Conservation (phyloP, 2,797 vertebrate species). For the Acanthis flammea region DNA sequence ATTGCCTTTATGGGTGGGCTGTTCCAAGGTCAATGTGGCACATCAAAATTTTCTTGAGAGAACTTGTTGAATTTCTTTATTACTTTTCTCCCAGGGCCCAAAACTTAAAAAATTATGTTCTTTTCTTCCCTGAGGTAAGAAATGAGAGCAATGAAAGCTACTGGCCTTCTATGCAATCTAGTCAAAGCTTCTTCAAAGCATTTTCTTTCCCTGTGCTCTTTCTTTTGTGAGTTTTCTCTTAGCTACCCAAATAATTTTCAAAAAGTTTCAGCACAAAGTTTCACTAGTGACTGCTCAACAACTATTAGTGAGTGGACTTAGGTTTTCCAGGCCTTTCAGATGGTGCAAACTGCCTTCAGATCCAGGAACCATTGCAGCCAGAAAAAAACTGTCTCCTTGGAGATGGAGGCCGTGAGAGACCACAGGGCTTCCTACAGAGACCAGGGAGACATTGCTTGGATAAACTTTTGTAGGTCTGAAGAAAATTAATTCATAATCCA, state of each 20-base stretch:
- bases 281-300: background rate
- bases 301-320: background rate
- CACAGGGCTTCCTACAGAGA: background rate
- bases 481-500: background rate
- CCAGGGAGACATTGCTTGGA: background rate
- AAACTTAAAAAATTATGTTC: background rate
- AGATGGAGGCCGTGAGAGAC: fast-evolving
- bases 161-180: background rate
- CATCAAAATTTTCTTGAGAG: background rate
- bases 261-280: background rate
- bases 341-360: background rate
- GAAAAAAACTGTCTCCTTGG: background rate
- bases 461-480: background rate
- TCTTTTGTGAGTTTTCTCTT: background rate
- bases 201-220: background rate
- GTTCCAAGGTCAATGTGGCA: background rate
- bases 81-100: background rate
- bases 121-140: background rate
- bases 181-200: background rate
- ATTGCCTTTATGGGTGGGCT: background rate
- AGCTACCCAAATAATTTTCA: background rate
- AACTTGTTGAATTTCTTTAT: background rate
- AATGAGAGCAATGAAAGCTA: background rate
- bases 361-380: background rate
- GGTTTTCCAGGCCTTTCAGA: background rate